Conservation (phyloP, 2,888 invertebrate genomes). For the Catocala fraxini region DNA sequence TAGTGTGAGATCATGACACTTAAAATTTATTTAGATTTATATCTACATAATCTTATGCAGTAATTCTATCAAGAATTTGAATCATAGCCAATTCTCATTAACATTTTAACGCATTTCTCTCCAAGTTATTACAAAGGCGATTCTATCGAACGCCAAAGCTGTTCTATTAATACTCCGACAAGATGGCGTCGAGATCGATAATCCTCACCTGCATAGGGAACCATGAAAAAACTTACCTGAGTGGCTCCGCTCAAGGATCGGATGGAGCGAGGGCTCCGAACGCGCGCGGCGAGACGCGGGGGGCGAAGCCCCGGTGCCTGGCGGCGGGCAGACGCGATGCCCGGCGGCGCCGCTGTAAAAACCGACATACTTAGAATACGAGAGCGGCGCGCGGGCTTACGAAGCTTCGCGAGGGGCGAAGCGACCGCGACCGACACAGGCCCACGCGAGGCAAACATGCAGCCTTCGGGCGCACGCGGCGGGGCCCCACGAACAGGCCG, state of each 20-base stretch:
- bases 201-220: slow-evolving; percentile 69
- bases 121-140: neutral
- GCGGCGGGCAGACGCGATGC: slow-evolving; percentile 78
- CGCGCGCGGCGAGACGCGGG: slow-evolving; percentile 81
- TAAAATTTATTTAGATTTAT: neutral
- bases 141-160: slow-evolving; percentile 20
- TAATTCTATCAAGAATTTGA: slow-evolving; percentile 3
- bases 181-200: slow-evolving; percentile 79
- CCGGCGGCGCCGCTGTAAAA: slow-evolving; percentile 83
- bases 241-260: slow-evolving; percentile 67
- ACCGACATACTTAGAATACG: slow-evolving; percentile 82
- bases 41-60: neutral
- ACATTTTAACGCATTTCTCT: neutral
- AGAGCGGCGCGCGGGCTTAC: slow-evolving; percentile 77
- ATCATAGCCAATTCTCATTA: neutral
- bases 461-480: slow-evolving; percentile 82
- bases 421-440: slow-evolving; percentile 72
- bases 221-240: slow-evolving; percentile 78
- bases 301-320: slow-evolving; percentile 76
- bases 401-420: slow-evolving; percentile 76
- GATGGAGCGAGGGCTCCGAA: slow-evolving; percentile 84
- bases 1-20: neutral
- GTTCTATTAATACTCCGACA: slow-evolving; percentile 64
- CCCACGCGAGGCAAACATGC: slow-evolving; percentile 81
- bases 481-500: slow-evolving; percentile 79